Conservation (phyloP, 1,140 invertebrate genomes). For the Pseudomyrmex flavicornis region DNA sequence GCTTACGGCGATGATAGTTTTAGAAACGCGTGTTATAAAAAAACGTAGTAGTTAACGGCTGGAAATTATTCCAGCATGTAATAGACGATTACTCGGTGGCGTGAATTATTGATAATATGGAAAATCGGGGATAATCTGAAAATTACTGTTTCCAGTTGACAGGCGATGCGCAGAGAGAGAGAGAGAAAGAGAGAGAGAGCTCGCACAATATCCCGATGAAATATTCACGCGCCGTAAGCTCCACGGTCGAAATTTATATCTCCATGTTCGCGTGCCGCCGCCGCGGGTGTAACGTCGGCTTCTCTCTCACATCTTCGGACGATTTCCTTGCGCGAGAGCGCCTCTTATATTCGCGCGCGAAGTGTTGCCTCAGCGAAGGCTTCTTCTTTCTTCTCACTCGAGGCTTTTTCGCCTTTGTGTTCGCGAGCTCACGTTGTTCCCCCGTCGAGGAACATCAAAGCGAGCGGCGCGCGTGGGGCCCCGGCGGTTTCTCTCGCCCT, state of each 20-base stretch:
- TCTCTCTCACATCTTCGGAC: constrained; percentile 33
- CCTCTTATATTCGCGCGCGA: constrained; percentile 14
- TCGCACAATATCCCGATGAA: constrained; percentile 33
- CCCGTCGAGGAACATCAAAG: constrained; percentile 45
- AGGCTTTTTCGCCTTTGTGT: constrained; percentile 42
- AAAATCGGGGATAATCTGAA: constrained; percentile 43
- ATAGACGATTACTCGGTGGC: constrained; percentile 25
- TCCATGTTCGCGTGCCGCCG: not conserved
- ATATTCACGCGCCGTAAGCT: constrained; percentile 34
- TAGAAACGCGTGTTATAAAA: not conserved
- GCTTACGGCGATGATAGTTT: not conserved
- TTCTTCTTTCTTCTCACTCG: constrained; percentile 2
- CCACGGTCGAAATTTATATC: constrained; percentile 34
- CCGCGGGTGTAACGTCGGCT: not conserved
- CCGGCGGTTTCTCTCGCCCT: constrained; percentile 53
- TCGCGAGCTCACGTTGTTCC: constrained; percentile 45
- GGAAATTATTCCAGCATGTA: not conserved
- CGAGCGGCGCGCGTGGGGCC: not conserved
- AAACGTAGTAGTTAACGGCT: constrained; percentile 15
- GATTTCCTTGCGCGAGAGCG: constrained; percentile 46
- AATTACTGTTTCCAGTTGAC: constrained; percentile 53
- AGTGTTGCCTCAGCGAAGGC: constrained; percentile 36
- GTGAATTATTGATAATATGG: constrained; percentile 42
- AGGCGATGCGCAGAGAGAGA: constrained; percentile 1
- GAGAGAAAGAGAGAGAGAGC: too few relatives aligned